phyloP scores from a whole-genome alignment of 1,140 invertebrate species.

The Temnothorax nylanderi region DNA sequence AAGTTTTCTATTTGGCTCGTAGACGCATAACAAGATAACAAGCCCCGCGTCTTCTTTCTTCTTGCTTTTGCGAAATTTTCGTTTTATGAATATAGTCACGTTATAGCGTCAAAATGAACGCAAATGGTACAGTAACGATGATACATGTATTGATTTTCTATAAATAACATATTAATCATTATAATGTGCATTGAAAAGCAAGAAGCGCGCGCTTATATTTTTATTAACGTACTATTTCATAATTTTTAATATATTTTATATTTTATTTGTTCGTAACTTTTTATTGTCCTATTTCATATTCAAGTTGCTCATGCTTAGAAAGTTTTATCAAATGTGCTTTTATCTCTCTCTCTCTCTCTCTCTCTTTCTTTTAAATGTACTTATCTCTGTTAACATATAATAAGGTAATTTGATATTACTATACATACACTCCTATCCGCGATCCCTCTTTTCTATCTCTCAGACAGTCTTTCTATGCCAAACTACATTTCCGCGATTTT shows the following conservation, averaged over 20 bases:
- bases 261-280: not conserved
- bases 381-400: not conserved
- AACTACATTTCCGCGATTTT: constrained; percentile 56
- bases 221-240: not conserved
- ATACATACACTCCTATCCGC: not conserved
- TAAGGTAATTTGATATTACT: constrained; percentile 10
- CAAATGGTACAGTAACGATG: no score
- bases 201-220: not conserved
- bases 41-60: no score
- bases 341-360: not conserved
- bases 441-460: not conserved
- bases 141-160: no score
- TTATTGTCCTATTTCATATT: not conserved
- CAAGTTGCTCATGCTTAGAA: not conserved
- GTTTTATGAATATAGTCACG: not conserved
- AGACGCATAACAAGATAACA: not conserved
- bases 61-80: not conserved
- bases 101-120: not conserved
- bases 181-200: not conserved
- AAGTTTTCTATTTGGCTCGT: not conserved
- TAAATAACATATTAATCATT: not conserved
- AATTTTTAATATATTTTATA: not conserved
- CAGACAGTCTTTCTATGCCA: constrained; percentile 28
- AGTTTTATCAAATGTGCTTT: not conserved
- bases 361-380: no score